phyloP scores from a whole-genome alignment of 2,797 vertebrate species.

The Sebastes jordani region DNA sequence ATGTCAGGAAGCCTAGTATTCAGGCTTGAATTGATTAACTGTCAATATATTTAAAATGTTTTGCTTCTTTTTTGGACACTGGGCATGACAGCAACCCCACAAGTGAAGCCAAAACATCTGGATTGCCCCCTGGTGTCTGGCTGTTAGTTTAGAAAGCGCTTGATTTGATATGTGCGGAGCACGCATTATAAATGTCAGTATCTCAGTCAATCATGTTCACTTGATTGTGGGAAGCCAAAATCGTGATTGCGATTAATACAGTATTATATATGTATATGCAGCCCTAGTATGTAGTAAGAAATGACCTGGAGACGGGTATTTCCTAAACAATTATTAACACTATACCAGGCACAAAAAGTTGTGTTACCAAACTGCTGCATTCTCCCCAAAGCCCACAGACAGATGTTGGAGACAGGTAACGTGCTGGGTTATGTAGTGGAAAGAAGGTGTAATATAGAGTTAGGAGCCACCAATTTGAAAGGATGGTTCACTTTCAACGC shows the following conservation, averaged over 20 bases:
- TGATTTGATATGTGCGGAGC: too few species aligned
- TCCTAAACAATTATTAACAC: too few species aligned
- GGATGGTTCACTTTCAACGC: slow-evolving; percentile 33
- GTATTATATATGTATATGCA: too few species aligned
- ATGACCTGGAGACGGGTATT: neutral
- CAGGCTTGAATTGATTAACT: too few species aligned
- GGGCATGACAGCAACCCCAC: neutral
- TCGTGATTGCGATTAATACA: neutral
- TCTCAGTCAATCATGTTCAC: neutral
- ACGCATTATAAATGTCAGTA: too few species aligned
- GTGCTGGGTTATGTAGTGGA: neutral
- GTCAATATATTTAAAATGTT: too few species aligned
- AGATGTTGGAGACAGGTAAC: slow-evolving; percentile 1
- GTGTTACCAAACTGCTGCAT: neutral
- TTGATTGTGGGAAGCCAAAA: neutral
- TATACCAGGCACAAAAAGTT: neutral
- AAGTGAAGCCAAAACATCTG: neutral
- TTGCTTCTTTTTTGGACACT: neutral
- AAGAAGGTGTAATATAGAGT: slow-evolving; percentile 30
- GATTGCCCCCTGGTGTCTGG: too few species aligned
- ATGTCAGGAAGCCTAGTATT: too few species aligned
- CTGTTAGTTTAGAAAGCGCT: too few species aligned
- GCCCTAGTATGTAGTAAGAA: too few species aligned
- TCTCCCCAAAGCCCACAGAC: neutral
- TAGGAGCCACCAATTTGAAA: slow-evolving; percentile 21